Evolutionary conservation across 2,113 vertebrate species (phyloP).

Genomic region (Salvator merianae): DNA sequence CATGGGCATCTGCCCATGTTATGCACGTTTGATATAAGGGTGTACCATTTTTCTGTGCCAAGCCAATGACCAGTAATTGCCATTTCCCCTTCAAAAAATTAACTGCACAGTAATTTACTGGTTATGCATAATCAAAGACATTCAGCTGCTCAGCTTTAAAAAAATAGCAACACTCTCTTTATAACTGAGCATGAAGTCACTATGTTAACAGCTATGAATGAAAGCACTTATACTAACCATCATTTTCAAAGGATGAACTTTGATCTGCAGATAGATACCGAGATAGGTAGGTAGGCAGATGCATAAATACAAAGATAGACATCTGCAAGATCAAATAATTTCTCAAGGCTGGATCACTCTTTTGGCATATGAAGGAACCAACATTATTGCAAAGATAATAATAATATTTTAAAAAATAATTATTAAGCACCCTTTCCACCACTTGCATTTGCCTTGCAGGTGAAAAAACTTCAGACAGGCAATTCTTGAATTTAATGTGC

Average conservation of each 20-base stretch:
- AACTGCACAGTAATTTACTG: constrained; percentile 46
- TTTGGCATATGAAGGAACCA: background rate
- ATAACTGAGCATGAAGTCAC: constrained; percentile 35
- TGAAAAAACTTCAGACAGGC: constrained; percentile 10
- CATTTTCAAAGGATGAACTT: background rate
- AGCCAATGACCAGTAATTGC: constrained; percentile 32
- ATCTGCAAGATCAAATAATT: constrained; percentile 20
- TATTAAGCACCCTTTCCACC: background rate
- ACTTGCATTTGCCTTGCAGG: background rate
- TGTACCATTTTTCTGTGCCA: background rate
- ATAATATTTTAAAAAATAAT: rapidly evolving
- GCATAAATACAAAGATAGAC: background rate
- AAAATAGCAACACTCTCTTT: constrained; percentile 22
- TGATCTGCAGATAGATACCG: too few species aligned
- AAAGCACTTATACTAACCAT: constrained; percentile 38
- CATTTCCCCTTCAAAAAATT: constrained; percentile 23
- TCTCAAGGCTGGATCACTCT: background rate
- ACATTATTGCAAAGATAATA: background rate
- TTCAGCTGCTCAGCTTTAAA: constrained; percentile 27
- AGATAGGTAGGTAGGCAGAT: background rate
- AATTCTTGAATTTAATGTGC: constrained; percentile 1
- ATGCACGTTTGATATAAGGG: background rate
- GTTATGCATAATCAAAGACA: constrained; percentile 37
- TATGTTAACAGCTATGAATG: too few species aligned
- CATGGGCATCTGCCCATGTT: background rate